Conservation (phyloP, 1,140 invertebrate genomes). For the Microplitis mediator region DNA sequence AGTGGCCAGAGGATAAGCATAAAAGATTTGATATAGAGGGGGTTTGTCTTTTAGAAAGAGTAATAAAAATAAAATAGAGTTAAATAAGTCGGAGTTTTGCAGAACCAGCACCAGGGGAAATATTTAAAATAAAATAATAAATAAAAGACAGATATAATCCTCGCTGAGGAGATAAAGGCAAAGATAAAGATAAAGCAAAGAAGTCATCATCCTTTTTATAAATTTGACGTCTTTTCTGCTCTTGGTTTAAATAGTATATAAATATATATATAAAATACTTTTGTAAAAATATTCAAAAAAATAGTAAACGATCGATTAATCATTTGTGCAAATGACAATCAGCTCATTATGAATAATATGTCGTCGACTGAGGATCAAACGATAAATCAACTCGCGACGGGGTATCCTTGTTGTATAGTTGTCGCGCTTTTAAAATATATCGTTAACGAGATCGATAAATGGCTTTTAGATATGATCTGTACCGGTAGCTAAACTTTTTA, state of each 20-base stretch:
- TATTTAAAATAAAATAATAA: too few relatives aligned
- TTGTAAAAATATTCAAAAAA: neutral
- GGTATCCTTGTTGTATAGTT: neutral
- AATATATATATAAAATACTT: neutral
- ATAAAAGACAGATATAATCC: neutral
- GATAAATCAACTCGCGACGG: slow-evolving; percentile 13
- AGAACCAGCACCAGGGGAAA: too few relatives aligned
- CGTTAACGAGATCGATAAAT: slow-evolving; percentile 31
- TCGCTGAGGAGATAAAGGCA: neutral
- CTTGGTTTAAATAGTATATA: neutral
- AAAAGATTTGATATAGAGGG: slow-evolving; percentile 19
- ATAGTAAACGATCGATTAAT: slow-evolving; percentile 20
- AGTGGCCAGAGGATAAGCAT: slow-evolving; percentile 15
- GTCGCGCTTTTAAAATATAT: slow-evolving; percentile 14
- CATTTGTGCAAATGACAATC: slow-evolving; percentile 24
- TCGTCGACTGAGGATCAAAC: slow-evolving; percentile 18
- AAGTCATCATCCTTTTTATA: slow-evolving; percentile 4
- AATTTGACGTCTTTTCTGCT: neutral
- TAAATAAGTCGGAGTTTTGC: neutral
- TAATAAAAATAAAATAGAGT: slow-evolving; percentile 3
- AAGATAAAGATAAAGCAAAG: neutral
- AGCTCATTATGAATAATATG: slow-evolving; percentile 26
- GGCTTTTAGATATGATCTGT: slow-evolving; percentile 5
- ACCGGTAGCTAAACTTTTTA: slow-evolving; percentile 12
- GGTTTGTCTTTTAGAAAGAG: neutral